These are phyloP conservation scores for Sarcophilus harrisii DNA, from an alignment of 2,797 vertebrate species.

Conservation along the genomic window DNA sequence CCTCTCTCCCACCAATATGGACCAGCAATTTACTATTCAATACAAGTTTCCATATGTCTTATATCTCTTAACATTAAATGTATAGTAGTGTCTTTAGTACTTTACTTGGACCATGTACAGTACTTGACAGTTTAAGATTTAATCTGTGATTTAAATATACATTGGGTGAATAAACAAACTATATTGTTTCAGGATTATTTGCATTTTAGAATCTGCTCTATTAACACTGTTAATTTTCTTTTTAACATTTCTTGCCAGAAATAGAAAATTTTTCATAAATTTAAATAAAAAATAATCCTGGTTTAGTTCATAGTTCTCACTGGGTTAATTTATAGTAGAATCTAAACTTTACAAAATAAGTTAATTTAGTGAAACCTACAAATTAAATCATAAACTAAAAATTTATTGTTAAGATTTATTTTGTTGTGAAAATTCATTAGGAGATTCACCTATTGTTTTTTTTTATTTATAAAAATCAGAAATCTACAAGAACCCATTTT, in stretches of 20 bases:
- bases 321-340: not conserved
- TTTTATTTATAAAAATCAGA: conserved; percentile 49
- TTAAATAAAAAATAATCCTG: conserved; percentile 8
- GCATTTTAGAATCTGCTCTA: not conserved
- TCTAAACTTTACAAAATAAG: conserved; percentile 13
- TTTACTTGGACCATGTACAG: not conserved
- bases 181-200: not conserved
- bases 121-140: not conserved
- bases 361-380: conserved; percentile 27
- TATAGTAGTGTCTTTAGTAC: not conserved
- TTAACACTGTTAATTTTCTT: not conserved
- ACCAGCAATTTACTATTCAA: not conserved
- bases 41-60: conserved; percentile 11
- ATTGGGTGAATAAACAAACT: not conserved
- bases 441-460: conserved; percentile 7
- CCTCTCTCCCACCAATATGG: not conserved
- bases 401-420: not conserved
- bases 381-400: not conserved
- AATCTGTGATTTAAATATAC: not conserved
- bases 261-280: conserved; percentile 5
- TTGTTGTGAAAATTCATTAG: not conserved
- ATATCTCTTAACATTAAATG: not conserved
- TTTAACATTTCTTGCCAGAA: not conserved
- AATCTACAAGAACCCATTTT: conserved; percentile 12
- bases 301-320: conserved; percentile 31